phyloP scores from a whole-genome alignment of 2,113 vertebrate genomes.

The Tenebrosternarchus preto region DNA sequence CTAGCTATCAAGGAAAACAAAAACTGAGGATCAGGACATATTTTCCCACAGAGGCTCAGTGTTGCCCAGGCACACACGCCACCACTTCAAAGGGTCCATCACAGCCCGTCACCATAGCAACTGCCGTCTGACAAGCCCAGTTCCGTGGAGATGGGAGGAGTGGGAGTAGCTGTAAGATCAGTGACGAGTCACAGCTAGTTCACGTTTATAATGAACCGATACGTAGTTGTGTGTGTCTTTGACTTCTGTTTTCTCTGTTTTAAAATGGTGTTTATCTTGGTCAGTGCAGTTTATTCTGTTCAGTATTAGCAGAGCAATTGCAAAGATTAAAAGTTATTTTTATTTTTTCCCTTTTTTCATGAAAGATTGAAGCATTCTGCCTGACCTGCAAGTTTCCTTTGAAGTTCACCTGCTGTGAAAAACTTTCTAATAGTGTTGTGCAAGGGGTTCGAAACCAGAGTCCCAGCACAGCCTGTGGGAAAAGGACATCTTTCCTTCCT shows the following conservation, averaged over 20 bases:
- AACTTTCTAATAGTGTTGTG: no score
- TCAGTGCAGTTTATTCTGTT: not conserved
- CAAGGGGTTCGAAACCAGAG: not conserved
- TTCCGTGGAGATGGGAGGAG: not conserved
- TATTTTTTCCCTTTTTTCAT: not conserved
- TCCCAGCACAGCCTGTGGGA: not conserved
- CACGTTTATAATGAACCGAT: not conserved
- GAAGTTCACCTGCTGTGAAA: conserved; percentile 1
- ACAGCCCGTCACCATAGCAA: not conserved
- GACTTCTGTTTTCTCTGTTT: no score
- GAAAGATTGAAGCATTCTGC: not conserved
- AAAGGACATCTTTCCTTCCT: not conserved
- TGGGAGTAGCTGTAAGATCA: not conserved
- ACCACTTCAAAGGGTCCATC: conserved; percentile 9
- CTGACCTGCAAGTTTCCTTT: not conserved
- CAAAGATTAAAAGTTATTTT: no score
- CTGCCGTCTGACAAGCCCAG: not conserved
- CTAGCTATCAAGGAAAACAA: not conserved
- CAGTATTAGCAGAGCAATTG: not conserved
- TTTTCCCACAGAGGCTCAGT: not conserved
- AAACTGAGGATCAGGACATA: not conserved
- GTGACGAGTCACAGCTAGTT: not conserved
- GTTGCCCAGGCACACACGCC: not conserved
- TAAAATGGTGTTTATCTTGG: not conserved
- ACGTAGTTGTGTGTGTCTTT: not conserved